Base-by-base conservation (phyloP, 2,797 vertebrate species). In the Mallotus villosus region DNA sequence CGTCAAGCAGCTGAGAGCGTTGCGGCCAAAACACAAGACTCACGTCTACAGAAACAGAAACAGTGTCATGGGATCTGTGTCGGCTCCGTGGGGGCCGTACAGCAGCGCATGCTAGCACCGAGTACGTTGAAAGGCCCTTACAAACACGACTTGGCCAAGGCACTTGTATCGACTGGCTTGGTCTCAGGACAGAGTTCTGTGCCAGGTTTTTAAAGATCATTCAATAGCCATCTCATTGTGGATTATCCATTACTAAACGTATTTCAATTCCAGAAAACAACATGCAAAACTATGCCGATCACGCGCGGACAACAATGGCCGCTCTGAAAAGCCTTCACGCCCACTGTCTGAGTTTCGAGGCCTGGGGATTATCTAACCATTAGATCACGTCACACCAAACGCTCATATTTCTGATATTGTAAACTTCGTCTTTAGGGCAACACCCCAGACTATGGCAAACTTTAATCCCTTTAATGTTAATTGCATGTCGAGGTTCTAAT, bases 1-100 rank as follows among this genome's bases (percentile, higher is more conserved):
- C 70, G 79, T 85, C 84, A 83, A 90, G 90, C 89, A 92, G 90
- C 90, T 90, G 88, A 91, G 84, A 86, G 69, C 65, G 81, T 74
- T 21, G 70, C 86, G 86, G 77, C 82, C 87, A 86, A 83, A 87
- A 88, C 86, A 86, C 71, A 74, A 73, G 59, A 75, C 76, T 65
- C 74, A 78, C 75, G 84, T 86, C 86, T 85, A 90, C 41, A 46
- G 41, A 86, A 88, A 84, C 86, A 87, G 85, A 86, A 82, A 85
- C 75, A 1, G 17, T 19, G 76, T 71, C 65, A 73, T 65, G 77
- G 73, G 67, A 70, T 76, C 79, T 70, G 71, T 61, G 81, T 78
- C 70, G 67, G 62, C 58, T 64, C 17, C 12, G 67, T 74, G 65
- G 78, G 76, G 25, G 16, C 57, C 34, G 63, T 32, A 57, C 65